Evolutionary conservation across 2,113 vertebrate genomes (phyloP).

Genomic region (Colossoma macropomum): DNA sequence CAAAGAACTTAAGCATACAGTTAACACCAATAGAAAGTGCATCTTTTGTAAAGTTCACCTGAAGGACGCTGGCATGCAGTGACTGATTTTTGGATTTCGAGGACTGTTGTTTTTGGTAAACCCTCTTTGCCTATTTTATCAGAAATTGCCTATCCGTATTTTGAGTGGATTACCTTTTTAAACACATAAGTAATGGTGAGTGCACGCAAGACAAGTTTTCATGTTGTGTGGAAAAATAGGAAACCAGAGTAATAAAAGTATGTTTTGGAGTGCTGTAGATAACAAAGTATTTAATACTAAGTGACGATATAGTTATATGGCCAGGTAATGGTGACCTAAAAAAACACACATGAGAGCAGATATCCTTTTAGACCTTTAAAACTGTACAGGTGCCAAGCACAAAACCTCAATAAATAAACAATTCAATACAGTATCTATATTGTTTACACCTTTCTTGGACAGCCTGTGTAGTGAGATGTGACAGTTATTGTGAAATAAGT

Average conservation of each 20-base stretch:
- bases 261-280: conserved; percentile 95
- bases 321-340: conserved; percentile 81
- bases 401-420: conserved; percentile 96
- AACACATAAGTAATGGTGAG: conserved; percentile 78
- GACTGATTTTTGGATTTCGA: conserved; percentile 3
- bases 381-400: conserved; percentile 96
- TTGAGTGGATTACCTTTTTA: conserved; percentile 71
- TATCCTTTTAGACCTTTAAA: conserved; percentile 86
- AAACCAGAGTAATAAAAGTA: conserved; percentile 86
- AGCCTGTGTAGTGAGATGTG: neutral
- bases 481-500: conserved; percentile 2
- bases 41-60: neutral
- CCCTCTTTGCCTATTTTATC: conserved; percentile 55
- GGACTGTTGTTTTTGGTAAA: neutral
- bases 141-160: conserved; percentile 65
- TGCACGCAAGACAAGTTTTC: conserved; percentile 82
- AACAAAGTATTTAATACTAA: conserved; percentile 96
- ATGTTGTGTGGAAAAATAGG: conserved; percentile 89
- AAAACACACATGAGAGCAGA: conserved; percentile 60
- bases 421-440: conserved; percentile 70
- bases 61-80: conserved; percentile 10
- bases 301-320: conserved; percentile 88
- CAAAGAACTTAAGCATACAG: neutral
- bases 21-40: neutral
- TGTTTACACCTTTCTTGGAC: conserved; percentile 30